These are phyloP conservation scores for Eubasilissa splendida DNA, from an alignment of 2,888 invertebrate species.

Conservation along the genomic window DNA sequence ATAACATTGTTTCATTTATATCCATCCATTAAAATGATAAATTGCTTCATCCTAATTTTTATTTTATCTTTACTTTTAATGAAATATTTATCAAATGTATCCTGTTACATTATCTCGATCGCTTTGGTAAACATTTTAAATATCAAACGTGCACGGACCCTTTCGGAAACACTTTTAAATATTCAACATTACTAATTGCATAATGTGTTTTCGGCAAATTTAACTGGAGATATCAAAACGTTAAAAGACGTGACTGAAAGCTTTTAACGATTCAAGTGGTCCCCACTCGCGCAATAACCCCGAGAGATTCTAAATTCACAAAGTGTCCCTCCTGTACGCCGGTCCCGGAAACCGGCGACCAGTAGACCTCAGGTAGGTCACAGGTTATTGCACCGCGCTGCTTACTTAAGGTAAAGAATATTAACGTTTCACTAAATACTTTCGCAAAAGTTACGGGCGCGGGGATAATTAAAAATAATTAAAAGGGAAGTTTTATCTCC, in stretches of 20 bases:
- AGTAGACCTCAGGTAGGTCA: slow-evolving; percentile 14
- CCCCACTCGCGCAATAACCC: slow-evolving; percentile 27
- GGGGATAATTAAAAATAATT: slow-evolving; percentile 59
- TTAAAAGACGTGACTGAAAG: slow-evolving; percentile 50
- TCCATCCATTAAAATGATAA: too few species aligned
- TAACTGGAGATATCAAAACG: slow-evolving; percentile 45
- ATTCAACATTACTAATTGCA: slow-evolving; percentile 46
- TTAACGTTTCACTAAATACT: slow-evolving; percentile 57
- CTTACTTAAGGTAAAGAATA: slow-evolving; percentile 54
- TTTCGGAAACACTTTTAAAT: slow-evolving; percentile 36
- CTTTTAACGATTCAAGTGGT: slow-evolving; percentile 47
- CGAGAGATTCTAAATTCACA: slow-evolving; percentile 48
- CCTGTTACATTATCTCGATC: not conserved
- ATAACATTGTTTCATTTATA: too few species aligned
- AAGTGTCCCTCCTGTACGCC: slow-evolving; percentile 43
- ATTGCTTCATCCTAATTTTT: too few species aligned
- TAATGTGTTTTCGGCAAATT: slow-evolving; percentile 49
- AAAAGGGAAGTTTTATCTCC: slow-evolving; percentile 57
- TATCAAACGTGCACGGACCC: slow-evolving; percentile 27
- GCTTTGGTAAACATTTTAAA: slow-evolving; percentile 16
- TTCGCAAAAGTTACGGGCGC: slow-evolving; percentile 52
- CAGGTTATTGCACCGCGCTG: slow-evolving; percentile 38
- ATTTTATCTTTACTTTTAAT: too few species aligned
- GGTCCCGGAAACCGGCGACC: not conserved
- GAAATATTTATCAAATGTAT: too few species aligned